Base-by-base conservation (phyloP, 2,888 invertebrate species). In the Drosophila pseudotakahashii region DNA sequence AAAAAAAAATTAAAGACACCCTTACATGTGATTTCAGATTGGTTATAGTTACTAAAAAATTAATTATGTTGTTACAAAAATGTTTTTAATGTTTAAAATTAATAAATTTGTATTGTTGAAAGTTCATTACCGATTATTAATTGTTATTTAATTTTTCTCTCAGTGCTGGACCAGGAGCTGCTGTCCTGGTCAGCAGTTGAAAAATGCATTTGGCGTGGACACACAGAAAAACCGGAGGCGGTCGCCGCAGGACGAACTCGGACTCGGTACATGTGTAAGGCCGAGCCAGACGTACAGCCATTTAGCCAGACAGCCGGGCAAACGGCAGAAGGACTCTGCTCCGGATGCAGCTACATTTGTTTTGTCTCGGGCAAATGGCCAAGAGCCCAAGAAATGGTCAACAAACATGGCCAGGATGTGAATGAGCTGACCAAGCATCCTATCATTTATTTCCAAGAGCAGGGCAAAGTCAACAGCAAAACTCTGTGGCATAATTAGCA, bases 401-500 rank as follows among this genome's bases (percentile, higher is more conserved):
- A 69, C 71, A 71, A 71, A 55, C 69, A 55, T 62, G 51, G 71
- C 42, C 55, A 47, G 61, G 57, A 66, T 68, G 63, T 42, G 67
- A 48, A 48, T 59, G 68, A 59, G 69, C 52, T 52, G 59, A 61
- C 68, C 67, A 69, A 59, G 59, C 67, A 69, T 63, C 60, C 63
- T 70, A 68, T 79, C 64, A 79, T 82, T 76, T 82, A 80, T 82
- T 66, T 66, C 59, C 50, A 70, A 68, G 52, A 61, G 53, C 39
- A n/a, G 48, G 45, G 45, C 53, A 60, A 85, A 73, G 70, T 70
- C 59, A 64, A 61, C 66, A 67, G 70, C 41, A 66, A 68, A 61
- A 57, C 59, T 55, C 74, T 73, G 73, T 52, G 73, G 62, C 68
- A 79, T 88, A 87, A 84, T 88, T 88, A 88, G 83, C 76, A 54